Evolutionary conservation across 2,888 invertebrate species (phyloP), one percentile per base, ranked within the genome.

Genomic region (Muschampia plurimacula): DNA sequence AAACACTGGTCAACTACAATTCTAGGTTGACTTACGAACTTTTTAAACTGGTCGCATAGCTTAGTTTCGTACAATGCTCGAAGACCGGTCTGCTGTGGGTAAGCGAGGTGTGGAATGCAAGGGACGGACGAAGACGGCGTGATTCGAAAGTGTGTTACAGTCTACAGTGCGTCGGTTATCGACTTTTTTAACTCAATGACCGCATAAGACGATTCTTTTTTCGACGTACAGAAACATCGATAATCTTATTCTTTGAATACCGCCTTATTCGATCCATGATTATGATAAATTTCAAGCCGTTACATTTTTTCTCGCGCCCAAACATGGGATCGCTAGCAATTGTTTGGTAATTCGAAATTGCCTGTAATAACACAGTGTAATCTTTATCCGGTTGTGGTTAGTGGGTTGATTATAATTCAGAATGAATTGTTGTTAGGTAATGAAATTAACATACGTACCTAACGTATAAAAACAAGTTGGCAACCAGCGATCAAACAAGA

Each of bases 81-180:
- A 86, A 79, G 93, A 93, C 93, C 93, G 92, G 93, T 93, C 93
- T 84, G 79, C 91, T 93, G 92, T 93, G 93, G 93, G 93, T 94
- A 93, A 94, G 91, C 92, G 86, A 89, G 93, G 92, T 89, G 88
- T 86, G 93, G 94, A 93, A 94, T 94, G 94, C 89, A 90, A 67
- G 83, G 84, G 91, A 91, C 90, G 89, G 86, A 88, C 89, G 81
- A 83, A 88, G 86, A 83, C 86, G 83, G 84, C 83, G 85, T 87
- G 87, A 90, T 92, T 92, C 91, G 91, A 93, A 93, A 93, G 91
- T 93, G 87, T 90, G 84, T 83, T 84, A 84, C 81, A 84, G 77
- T 84, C 55, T 57, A 28, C 28, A 28, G 22, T 57, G 82, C 82
- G 82, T 83, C 81, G 84, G 84, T 83, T 87, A 87, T 87, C 86